Conservation (phyloP, 1,140 invertebrate genomes). For the Trichomalopsis sarcophagae region DNA sequence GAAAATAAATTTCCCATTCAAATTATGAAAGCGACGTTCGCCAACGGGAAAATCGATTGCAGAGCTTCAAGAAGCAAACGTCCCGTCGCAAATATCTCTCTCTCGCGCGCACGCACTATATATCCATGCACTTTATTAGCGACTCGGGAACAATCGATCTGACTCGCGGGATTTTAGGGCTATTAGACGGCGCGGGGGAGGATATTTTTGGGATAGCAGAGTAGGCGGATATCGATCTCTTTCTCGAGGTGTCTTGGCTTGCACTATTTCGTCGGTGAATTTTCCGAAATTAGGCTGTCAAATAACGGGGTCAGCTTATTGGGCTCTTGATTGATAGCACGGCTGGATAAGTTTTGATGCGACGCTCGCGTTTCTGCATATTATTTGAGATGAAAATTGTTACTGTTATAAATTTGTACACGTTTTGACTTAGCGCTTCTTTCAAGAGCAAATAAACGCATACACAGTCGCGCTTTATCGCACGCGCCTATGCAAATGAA, state of each 20-base stretch:
- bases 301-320: neutral
- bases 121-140: neutral
- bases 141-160: constrained; percentile 11
- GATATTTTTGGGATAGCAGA: constrained; percentile 1
- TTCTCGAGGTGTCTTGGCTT: neutral
- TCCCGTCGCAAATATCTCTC: neutral
- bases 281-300: neutral
- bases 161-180: neutral
- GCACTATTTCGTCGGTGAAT: neutral
- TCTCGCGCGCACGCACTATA: neutral
- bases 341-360: too few species aligned
- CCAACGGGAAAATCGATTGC: neutral
- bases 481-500: too few species aligned
- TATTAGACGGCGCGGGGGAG: neutral
- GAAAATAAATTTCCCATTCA: neutral
- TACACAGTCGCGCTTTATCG: too few species aligned
- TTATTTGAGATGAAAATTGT: too few species aligned
- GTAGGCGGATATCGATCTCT: neutral
- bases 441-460: too few species aligned
- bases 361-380: too few species aligned
- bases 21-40: neutral
- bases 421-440: too few species aligned
- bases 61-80: neutral
- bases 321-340: neutral
- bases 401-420: too few species aligned